Evolutionary conservation across 2,113 vertebrate species (phyloP).

Genomic region (Ptilorrhoa leucosticta): DNA sequence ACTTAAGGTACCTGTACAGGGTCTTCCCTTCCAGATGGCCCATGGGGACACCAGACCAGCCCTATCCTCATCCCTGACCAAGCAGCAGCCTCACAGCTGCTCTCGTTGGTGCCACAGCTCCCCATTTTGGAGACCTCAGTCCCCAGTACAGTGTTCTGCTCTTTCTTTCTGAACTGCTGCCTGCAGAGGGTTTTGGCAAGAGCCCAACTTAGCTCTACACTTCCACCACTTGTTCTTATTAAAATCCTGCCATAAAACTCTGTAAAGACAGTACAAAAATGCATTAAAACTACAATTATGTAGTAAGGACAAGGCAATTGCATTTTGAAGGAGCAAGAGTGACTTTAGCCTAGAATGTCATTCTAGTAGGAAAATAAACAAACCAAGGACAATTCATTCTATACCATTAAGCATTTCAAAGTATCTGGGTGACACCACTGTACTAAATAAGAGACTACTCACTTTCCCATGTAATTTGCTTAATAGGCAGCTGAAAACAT

Average conservation of each 20-base stretch:
- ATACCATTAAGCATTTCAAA: background rate
- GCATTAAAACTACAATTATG: background rate
- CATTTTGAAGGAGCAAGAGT: background rate
- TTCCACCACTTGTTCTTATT: background rate
- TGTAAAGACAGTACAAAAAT: background rate
- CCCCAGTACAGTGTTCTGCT: background rate
- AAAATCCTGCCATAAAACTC: background rate
- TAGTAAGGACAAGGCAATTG: background rate
- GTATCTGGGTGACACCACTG: background rate
- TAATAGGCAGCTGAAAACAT: constrained; percentile 35
- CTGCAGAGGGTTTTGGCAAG: background rate
- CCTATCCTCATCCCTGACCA: background rate
- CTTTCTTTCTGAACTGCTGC: background rate
- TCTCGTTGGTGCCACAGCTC: rapidly evolving
- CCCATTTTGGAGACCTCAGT: background rate
- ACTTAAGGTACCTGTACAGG: rapidly evolving
- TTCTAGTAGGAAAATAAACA: background rate
- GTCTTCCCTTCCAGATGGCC: background rate
- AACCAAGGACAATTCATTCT: constrained; percentile 1
- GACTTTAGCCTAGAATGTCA: background rate
- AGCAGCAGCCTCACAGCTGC: background rate
- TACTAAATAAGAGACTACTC: background rate
- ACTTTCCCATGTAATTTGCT: background rate
- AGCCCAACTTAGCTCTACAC: background rate
- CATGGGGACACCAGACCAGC: background rate